Evolutionary conservation across 2,888 invertebrate genomes (phyloP).

Genomic region (Mallateleia sp.): DNA sequence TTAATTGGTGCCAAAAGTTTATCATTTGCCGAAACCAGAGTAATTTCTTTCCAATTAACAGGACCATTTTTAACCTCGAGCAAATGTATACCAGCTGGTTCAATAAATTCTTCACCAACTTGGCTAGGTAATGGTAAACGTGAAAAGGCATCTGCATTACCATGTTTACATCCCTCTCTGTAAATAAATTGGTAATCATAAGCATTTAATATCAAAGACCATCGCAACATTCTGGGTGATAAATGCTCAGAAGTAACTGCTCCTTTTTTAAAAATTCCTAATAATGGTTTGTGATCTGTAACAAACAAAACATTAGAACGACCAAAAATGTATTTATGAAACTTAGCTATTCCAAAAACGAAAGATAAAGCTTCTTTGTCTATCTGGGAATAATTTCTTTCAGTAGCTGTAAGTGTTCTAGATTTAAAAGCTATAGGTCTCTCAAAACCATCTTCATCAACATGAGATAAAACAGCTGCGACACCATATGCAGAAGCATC

Average conservation of each 20-base stretch:
- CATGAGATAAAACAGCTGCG: slow-evolving; percentile 84
- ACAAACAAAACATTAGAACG: slow-evolving; percentile 82
- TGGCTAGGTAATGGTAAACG: slow-evolving; percentile 84
- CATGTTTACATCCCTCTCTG: neutral
- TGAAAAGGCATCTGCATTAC: slow-evolving; percentile 31
- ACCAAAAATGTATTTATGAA: slow-evolving; percentile 80
- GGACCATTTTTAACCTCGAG: neutral
- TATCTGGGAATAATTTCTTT: slow-evolving; percentile 77
- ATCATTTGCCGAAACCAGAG: neutral
- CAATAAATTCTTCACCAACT: neutral
- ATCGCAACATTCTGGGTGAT: slow-evolving; percentile 47
- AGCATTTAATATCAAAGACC: slow-evolving; percentile 21
- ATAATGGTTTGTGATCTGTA: slow-evolving; percentile 87
- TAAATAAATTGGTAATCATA: slow-evolving; percentile 41
- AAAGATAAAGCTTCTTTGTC: slow-evolving; percentile 81
- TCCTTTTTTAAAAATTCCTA: slow-evolving; percentile 46
- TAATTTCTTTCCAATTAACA: neutral
- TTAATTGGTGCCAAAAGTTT: neutral
- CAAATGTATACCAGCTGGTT: slow-evolving; percentile 24
- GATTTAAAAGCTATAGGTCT: slow-evolving; percentile 77
- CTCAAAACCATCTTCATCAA: slow-evolving; percentile 55
- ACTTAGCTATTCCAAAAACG: slow-evolving; percentile 78
- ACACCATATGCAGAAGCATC: slow-evolving; percentile 87
- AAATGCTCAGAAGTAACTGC: slow-evolving; percentile 35
- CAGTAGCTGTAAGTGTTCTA: slow-evolving; percentile 60